Evolutionary conservation across 2,888 invertebrate genomes (phyloP), one percentile per base, ranked within the genome.

Genomic region (Parnassius smintheus): DNA sequence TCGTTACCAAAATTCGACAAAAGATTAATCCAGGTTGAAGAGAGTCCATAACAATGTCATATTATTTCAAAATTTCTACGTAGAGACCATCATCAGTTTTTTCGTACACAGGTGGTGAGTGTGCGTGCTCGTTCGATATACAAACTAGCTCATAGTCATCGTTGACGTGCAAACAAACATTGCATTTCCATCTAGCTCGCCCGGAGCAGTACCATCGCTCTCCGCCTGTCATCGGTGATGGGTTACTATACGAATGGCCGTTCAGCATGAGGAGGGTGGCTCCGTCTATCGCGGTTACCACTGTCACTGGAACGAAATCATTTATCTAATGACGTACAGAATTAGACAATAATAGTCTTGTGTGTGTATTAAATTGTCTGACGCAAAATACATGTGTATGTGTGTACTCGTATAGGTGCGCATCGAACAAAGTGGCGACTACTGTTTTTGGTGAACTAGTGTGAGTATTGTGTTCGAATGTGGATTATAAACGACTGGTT

Each of bases 161-260:
- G 67, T 91, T 91, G 25, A 91, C 91, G 57, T 89, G 86, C 4
- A 91, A 77, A 57, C 88, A 91, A 0, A 91, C 91, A 22, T 69
- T 81, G 72, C 91, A 91, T 3, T 81, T 80, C 83, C 83, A 89
- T 42, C 75, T 75, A 48, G 77, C 65, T 62, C 87, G 76, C 1
- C 90, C 91, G 0, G 90, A 86, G 68, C 91, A 90, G 75, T 86
- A 89, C 91, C 91, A 91, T 0, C 88, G 72, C 59, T 90, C 91
- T 1, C 91, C 91, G 2, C 86, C 85, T 3, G 81, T 73, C 76
- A 91, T 83, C 0, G 90, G 91, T 0, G 87, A 81, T 0, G 91
- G 91, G 63, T 86, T 88, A n/a, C 80, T 77, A 73, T 88, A 91
- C 10, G 86, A 87, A 64, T 83, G 91, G 0, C 87, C 85, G 72